Evolutionary conservation across 2,113 vertebrate genomes (phyloP).

Genomic region (Rhynchopsitta pachyrhyncha): DNA sequence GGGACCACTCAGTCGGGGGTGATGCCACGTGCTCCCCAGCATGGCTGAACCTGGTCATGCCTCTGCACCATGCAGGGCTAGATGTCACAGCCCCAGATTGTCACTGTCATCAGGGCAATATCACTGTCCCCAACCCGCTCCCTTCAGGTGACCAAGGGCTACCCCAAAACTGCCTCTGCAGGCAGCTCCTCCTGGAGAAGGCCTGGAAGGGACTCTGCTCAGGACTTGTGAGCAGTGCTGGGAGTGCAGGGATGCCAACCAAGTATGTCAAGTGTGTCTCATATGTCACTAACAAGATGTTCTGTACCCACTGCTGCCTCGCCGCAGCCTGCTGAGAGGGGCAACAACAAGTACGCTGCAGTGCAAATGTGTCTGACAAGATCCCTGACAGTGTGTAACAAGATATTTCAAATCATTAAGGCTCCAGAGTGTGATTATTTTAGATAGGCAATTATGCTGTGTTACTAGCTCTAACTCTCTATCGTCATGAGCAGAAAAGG

Average conservation of each 20-base stretch:
- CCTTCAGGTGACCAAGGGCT: background rate
- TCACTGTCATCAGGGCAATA: background rate
- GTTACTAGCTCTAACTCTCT: background rate
- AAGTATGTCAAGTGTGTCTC: fast-evolving
- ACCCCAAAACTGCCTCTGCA: background rate
- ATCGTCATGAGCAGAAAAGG: background rate
- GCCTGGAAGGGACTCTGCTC: background rate
- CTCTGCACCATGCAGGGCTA: background rate
- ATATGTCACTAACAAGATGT: fast-evolving
- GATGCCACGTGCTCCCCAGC: background rate
- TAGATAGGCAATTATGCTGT: fast-evolving
- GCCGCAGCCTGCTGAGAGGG: background rate
- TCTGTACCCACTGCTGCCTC: background rate
- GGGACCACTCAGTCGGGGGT: fast-evolving
- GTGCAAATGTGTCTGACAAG: fast-evolving
- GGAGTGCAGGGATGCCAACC: background rate
- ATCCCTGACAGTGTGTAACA: background rate
- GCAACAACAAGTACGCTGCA: background rate
- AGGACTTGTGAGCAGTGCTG: background rate
- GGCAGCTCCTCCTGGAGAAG: background rate
- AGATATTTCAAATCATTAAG: fast-evolving
- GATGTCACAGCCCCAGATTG: background rate
- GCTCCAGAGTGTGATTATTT: background rate
- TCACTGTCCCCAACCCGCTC: fast-evolving
- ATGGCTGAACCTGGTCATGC: fast-evolving